These are phyloP conservation scores for Sarcophaga subvicina DNA, from an alignment of 2,888 invertebrate genomes.

Conservation along the genomic window DNA sequence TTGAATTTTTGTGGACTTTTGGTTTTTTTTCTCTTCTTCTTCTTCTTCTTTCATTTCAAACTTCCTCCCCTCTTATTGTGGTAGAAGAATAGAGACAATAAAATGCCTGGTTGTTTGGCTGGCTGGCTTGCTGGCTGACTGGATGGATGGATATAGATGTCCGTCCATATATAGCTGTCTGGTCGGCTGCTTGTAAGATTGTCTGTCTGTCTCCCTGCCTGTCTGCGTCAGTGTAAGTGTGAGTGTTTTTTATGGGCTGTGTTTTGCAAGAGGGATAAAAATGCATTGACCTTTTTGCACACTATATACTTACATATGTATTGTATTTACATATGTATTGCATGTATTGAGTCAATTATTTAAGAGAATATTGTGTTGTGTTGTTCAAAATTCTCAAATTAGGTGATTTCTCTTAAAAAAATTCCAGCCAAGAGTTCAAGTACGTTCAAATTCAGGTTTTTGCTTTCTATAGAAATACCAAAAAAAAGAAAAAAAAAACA, in stretches of 20 bases:
- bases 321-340: neutral
- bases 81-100: constrained; percentile 28
- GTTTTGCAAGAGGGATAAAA: constrained; percentile 26
- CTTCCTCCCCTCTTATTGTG: constrained; percentile 47
- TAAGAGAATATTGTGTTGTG: constrained; percentile 58
- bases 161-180: constrained; percentile 30
- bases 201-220: constrained; percentile 25
- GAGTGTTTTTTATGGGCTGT: neutral
- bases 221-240: neutral
- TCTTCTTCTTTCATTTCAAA: constrained; percentile 17
- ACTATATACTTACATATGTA: too few species aligned
- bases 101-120: constrained; percentile 11
- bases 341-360: constrained; percentile 44
- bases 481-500: constrained; percentile 34
- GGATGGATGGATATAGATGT: neutral
- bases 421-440: constrained; percentile 60
- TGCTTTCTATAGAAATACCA: constrained; percentile 62
- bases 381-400: constrained; percentile 22
- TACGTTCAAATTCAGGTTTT: constrained; percentile 67
- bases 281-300: constrained; percentile 64
- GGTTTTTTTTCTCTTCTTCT: neutral
- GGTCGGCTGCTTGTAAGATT: constrained; percentile 32
- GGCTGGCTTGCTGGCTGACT: constrained; percentile 17
- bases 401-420: constrained; percentile 60
- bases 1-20: constrained; percentile 11